A percentile compares a stretch with the other conserved stretches of the same genome.
These are phyloP conservation scores for Falcunculus frontatus DNA, from an alignment of 2,113 vertebrate genomes.

Conservation along the genomic window DNA sequence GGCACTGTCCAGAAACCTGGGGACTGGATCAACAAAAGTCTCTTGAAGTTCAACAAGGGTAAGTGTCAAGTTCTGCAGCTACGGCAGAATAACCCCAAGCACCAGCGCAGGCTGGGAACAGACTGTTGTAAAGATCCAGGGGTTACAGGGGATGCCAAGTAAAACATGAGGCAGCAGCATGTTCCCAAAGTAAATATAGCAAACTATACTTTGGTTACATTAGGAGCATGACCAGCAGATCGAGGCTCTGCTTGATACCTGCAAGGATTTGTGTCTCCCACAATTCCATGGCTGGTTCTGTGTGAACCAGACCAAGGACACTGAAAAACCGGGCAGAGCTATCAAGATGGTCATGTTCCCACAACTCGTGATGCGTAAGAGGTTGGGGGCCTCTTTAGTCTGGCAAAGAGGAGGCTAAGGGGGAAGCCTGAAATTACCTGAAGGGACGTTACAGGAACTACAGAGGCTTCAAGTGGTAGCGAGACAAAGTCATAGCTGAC, in stretches of 20 bases:
- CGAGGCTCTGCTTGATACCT: background rate
- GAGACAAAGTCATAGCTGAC: background rate
- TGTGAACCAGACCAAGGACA: background rate
- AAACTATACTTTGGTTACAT: background rate
- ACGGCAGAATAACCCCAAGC: background rate
- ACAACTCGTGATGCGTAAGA: background rate
- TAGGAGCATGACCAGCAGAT: background rate
- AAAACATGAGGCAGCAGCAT: background rate
- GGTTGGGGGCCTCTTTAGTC: background rate
- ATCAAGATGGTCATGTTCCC: background rate
- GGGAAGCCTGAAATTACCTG: background rate
- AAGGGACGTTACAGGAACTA: background rate
- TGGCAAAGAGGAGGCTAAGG: background rate
- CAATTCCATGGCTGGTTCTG: background rate
- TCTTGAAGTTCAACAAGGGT: background rate
- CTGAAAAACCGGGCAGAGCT: background rate
- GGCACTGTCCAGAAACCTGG: background rate
- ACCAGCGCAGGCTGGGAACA: background rate
- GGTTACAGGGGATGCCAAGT: background rate
- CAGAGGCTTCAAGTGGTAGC: background rate
- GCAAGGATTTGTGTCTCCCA: background rate
- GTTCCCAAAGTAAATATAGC: slow-evolving; percentile 11
- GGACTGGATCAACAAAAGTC: background rate
- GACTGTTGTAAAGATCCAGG: background rate
- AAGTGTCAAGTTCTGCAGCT: background rate